phyloP scores from a whole-genome alignment of 2,113 vertebrate species.

The Alexandromys fortis region DNA sequence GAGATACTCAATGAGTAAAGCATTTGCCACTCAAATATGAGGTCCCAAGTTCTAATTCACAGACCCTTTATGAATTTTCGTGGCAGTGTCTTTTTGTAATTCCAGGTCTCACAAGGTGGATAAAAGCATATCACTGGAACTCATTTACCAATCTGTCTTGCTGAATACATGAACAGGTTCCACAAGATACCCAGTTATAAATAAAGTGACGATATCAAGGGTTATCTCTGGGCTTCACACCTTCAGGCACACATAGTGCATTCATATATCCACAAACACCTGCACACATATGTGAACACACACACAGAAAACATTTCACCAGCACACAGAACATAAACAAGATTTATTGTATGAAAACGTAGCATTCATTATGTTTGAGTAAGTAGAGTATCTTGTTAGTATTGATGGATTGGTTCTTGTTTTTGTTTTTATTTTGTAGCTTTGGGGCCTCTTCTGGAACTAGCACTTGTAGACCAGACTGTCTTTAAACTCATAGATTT shows the following conservation, averaged over 20 bases:
- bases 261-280: not conserved
- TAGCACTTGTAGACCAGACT: too few species aligned
- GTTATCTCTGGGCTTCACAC: too few species aligned
- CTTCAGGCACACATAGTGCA: not conserved
- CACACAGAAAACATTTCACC: not conserved
- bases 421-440: too few species aligned
- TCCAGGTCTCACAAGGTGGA: not conserved
- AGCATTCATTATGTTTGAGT: not conserved
- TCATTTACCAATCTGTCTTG: not conserved
- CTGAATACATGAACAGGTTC: not conserved
- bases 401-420: not conserved
- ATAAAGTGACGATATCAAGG: too few species aligned
- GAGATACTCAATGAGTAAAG: not conserved
- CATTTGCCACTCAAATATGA: not conserved
- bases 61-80: not conserved
- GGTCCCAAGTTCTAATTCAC: not conserved
- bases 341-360: not conserved
- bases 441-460: too few species aligned
- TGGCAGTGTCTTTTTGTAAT: not conserved
- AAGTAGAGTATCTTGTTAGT: not conserved
- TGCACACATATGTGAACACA: not conserved
- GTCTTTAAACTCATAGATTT: too few species aligned
- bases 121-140: not conserved
- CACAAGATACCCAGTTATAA: not conserved
- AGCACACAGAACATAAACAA: not conserved